phyloP scores from a whole-genome alignment of 2,113 vertebrate genomes.

The Ancistrus triradiatus region DNA sequence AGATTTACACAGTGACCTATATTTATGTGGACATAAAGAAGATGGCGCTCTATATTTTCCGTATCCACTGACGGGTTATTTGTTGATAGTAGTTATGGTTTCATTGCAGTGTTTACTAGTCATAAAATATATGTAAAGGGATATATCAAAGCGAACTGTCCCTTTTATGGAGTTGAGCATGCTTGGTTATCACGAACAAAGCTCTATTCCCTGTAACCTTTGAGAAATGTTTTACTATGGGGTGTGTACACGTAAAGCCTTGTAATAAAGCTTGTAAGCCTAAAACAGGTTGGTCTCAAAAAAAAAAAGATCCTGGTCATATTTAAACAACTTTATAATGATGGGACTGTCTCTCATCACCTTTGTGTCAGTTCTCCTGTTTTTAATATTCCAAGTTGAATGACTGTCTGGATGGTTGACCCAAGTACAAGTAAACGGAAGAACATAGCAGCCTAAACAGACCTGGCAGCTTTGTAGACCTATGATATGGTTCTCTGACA shows the following conservation, averaged over 20 bases:
- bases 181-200: constrained; percentile 34
- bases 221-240: constrained; percentile 46
- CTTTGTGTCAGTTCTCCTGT: constrained; percentile 20
- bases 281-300: constrained; percentile 39
- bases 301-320: constrained; percentile 41
- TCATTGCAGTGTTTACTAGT: constrained; percentile 12
- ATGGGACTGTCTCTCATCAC: constrained; percentile 37
- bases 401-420: constrained; percentile 25
- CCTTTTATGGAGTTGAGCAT: constrained; percentile 28
- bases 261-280: constrained; percentile 43
- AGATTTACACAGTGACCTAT: too few relatives aligned
- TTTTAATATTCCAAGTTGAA: constrained; percentile 33
- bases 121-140: constrained; percentile 12
- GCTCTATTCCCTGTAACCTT: constrained; percentile 23
- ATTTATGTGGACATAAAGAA: neutral
- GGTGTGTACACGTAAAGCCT: constrained; percentile 36
- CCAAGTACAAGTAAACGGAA: constrained; percentile 35
- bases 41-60: neutral
- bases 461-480: constrained; percentile 27
- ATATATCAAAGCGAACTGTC: constrained; percentile 21
- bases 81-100: constrained; percentile 22
- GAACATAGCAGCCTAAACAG: constrained; percentile 32
- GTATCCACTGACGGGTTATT: neutral
- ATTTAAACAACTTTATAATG: constrained; percentile 41
- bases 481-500: constrained; percentile 22